Evolutionary conservation across 2,888 invertebrate genomes (phyloP).

Genomic region (Oligia fasciuncula): DNA sequence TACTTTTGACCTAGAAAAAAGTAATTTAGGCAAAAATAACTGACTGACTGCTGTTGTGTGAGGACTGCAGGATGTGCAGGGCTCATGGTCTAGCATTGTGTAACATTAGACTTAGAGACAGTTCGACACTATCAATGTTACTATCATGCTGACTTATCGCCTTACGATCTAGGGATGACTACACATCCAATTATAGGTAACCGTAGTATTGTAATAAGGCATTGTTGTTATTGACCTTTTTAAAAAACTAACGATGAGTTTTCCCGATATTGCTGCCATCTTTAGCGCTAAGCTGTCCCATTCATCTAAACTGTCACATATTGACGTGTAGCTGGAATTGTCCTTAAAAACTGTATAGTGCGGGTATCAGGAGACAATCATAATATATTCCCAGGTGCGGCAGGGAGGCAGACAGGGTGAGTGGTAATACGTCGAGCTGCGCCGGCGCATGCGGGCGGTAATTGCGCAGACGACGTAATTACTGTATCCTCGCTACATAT

Average conservation of each 20-base stretch:
- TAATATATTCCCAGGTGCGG: conserved; percentile 59
- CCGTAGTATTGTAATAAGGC: not conserved
- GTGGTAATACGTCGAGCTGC: conserved; percentile 23
- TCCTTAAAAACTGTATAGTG: conserved; percentile 11
- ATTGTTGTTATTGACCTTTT: conserved; percentile 13
- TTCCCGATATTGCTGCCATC: conserved; percentile 1
- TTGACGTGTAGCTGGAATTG: conserved; percentile 1
- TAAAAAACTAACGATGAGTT: conserved; percentile 6
- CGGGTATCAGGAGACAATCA: conserved; percentile 28
- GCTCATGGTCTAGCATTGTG: not conserved
- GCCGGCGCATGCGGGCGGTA: conserved; percentile 56
- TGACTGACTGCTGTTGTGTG: too few relatives aligned
- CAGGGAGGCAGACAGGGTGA: conserved; percentile 24
- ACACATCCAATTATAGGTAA: not conserved
- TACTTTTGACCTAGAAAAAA: not conserved
- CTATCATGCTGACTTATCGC: not conserved
- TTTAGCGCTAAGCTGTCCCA: conserved; percentile 1
- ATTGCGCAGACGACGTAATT: conserved; percentile 50
- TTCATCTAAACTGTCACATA: conserved; percentile 22
- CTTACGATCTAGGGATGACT: not conserved
- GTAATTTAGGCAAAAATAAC: not conserved
- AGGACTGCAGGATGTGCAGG: not conserved
- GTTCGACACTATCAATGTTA: not conserved
- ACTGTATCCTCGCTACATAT: conserved; percentile 31
- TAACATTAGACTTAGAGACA: not conserved